These are phyloP conservation scores for Parazoanthus darwini DNA, from an alignment of 92 coral and sea anemone species.

Conservation along the genomic window DNA sequence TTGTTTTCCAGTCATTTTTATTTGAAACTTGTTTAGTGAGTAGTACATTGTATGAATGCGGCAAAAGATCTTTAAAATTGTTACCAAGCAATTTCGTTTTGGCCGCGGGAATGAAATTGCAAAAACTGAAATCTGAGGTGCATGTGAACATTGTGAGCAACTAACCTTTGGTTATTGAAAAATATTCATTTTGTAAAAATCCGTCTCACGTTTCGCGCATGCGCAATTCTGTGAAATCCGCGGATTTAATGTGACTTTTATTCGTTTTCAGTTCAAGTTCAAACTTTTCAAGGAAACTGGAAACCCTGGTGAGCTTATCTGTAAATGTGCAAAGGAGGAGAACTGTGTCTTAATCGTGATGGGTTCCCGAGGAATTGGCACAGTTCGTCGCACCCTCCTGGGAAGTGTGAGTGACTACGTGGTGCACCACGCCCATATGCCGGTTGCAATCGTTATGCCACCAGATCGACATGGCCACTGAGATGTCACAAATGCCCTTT, in stretches of 20 bases:
- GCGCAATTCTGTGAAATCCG: no score
- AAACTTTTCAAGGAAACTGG: slow-evolving; percentile 81
- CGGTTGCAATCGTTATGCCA: slow-evolving; percentile 77
- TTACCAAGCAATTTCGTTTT: no score
- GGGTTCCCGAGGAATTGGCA: slow-evolving; percentile 83
- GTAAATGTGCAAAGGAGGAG: slow-evolving; percentile 77
- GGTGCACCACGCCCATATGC: slow-evolving; percentile 73
- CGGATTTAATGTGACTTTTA: not conserved
- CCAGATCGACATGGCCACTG: slow-evolving; percentile 35
- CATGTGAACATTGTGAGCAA: no score
- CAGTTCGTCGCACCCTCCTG: slow-evolving; percentile 75
- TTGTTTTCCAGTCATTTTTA: no score
- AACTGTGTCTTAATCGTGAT: slow-evolving; percentile 51
- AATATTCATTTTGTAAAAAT: no score
- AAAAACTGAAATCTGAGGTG: no score
- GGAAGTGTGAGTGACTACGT: slow-evolving; percentile 85
- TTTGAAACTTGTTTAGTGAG: no score
- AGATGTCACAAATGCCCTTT: not conserved
- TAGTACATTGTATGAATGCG: no score
- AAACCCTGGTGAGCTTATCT: slow-evolving; percentile 75
- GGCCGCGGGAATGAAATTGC: no score
- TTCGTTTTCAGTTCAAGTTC: slow-evolving; percentile 59
- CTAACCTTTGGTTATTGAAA: no score
- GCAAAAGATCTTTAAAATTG: no score
- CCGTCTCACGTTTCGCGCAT: no score